Percentiles rank a stretch among this genome's conserved stretches.
phyloP scores from a whole-genome alignment of 2,888 invertebrate genomes.

The Agonopterix heracliana region DNA sequence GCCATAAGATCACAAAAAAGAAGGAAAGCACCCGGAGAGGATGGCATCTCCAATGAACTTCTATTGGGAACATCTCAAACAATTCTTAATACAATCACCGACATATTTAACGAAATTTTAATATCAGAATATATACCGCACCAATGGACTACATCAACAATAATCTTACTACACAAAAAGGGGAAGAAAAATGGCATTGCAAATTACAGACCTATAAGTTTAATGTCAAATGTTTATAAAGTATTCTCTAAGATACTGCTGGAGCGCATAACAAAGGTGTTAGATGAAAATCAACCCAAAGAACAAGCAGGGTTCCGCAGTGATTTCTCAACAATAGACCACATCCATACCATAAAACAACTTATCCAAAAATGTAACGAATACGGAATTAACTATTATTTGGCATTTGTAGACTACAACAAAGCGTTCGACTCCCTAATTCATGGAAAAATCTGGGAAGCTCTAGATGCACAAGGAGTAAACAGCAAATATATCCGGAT shows the following conservation, averaged over 20 bases:
- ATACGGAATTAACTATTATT: slow-evolving; percentile 12
- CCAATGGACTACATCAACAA: slow-evolving; percentile 22
- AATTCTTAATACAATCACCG: not conserved
- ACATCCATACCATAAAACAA: slow-evolving; percentile 6
- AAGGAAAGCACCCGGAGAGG: slow-evolving; percentile 6
- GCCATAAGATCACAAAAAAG: slow-evolving; percentile 4
- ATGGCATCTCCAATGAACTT: slow-evolving; percentile 5
- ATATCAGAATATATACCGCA: slow-evolving; percentile 6
- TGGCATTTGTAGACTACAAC: slow-evolving; percentile 18
- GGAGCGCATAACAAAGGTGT: slow-evolving; percentile 1
- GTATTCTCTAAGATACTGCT: slow-evolving; percentile 8
- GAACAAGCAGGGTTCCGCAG: no score
- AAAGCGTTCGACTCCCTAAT: slow-evolving; percentile 12
- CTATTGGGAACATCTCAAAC: not conserved
- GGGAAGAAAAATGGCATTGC: slow-evolving; percentile 16
- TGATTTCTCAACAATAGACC: no score
- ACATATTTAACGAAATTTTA: slow-evolving; percentile 3
- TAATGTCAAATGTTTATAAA: slow-evolving; percentile 6
- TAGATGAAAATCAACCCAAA: no score
- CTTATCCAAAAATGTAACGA: slow-evolving; percentile 9
- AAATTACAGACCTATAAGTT: slow-evolving; percentile 17
- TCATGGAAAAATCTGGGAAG: slow-evolving; percentile 6
- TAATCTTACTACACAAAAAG: slow-evolving; percentile 21
- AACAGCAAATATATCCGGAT: slow-evolving; percentile 16
- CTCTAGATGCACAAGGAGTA: slow-evolving; percentile 15